Conservation (phyloP, 2,113 vertebrate genomes). For the Nycticebus coucang region DNA sequence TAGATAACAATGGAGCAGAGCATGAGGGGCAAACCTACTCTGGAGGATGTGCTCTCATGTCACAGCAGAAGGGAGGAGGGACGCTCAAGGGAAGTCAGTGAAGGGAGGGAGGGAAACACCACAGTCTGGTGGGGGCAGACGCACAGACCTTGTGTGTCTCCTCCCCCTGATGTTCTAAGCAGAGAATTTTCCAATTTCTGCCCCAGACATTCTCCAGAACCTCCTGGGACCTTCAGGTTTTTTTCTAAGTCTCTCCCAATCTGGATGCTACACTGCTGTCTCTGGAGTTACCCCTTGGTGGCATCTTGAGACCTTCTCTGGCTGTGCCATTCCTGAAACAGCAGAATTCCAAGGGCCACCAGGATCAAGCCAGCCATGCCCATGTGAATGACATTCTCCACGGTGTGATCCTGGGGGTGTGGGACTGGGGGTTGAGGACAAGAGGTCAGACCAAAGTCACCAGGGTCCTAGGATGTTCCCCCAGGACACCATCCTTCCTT, state of each 20-base stretch:
- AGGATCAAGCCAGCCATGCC: not conserved
- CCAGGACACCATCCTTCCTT: accelerated
- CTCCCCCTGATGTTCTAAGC: not conserved
- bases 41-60: not conserved
- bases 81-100: not conserved
- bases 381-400: not conserved
- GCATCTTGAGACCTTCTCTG: not conserved
- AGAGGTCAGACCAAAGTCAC: not conserved
- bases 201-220: not conserved
- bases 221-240: no score
- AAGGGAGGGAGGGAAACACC: not conserved
- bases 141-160: no score
- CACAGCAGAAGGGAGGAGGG: not conserved
- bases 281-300: not conserved
- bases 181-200: not conserved
- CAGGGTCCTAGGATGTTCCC: not conserved
- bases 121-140: not conserved
- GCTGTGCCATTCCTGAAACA: not conserved
- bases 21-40: not conserved
- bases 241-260: not conserved
- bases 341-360: not conserved
- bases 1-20: no score
- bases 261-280: not conserved
- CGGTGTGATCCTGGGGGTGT: not conserved
- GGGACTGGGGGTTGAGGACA: not conserved